Evolutionary conservation across 2,113 vertebrate genomes (phyloP).

Genomic region (Tupaia tana): DNA sequence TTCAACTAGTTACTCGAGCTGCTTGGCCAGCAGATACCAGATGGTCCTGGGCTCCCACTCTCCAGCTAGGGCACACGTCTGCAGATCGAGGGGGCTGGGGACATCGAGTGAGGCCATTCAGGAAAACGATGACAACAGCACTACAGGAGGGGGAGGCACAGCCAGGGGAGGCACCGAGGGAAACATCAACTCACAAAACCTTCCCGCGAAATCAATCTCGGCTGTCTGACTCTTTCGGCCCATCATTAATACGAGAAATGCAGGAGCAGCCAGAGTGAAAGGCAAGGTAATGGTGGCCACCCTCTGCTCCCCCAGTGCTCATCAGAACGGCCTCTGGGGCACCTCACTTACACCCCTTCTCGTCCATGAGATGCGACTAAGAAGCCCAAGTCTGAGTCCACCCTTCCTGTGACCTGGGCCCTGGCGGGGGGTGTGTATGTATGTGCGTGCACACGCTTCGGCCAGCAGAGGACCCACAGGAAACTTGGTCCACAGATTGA

Average conservation of each 20-base stretch:
- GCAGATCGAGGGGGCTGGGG: not conserved
- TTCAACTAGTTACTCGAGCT: not conserved
- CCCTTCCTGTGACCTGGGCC: fast-evolving
- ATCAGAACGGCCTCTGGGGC: not conserved
- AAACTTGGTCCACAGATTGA: not conserved
- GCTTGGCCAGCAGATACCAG: not conserved
- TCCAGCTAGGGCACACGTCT: not conserved
- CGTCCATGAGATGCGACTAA: not conserved
- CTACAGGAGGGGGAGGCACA: not conserved
- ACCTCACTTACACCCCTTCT: not conserved
- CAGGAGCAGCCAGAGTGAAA: not conserved
- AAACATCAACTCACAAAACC: not conserved
- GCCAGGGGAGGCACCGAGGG: not conserved
- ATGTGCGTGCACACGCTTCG: fast-evolving
- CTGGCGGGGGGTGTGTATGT: fast-evolving
- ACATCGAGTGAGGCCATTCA: not conserved
- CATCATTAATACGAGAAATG: not conserved
- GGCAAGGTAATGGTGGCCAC: not conserved
- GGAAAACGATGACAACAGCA: not conserved
- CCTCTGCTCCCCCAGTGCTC: not conserved
- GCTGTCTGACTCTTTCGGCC: not conserved
- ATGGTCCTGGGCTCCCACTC: not conserved
- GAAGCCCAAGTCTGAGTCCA: not conserved
- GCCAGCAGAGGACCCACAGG: not conserved
- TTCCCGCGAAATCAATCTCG: not conserved